Evolutionary conservation across 2,888 invertebrate species (phyloP).

Genomic region (Dichetophora obliterata): DNA sequence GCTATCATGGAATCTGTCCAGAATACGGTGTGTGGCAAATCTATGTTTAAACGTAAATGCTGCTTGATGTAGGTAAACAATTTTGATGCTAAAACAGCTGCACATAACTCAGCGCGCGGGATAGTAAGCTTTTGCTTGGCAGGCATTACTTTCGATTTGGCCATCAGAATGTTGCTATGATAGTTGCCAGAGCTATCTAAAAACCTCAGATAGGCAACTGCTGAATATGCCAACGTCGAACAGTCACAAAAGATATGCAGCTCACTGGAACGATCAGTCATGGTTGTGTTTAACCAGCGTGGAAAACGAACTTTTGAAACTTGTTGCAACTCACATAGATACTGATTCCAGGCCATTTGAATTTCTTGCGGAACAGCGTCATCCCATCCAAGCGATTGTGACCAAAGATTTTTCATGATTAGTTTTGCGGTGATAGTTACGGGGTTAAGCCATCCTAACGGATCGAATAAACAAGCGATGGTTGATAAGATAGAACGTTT

Average conservation of each 20-base stretch:
- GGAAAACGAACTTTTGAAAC: no score
- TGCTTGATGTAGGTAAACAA: slow-evolving; percentile 5
- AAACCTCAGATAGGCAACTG: slow-evolving; percentile 28
- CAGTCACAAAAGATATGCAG: no score
- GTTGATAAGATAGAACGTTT: no score
- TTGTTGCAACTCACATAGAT: no score
- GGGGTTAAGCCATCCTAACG: slow-evolving; percentile 41
- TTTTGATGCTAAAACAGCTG: slow-evolving; percentile 23
- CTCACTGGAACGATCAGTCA: no score
- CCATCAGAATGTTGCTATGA: slow-evolving; percentile 22
- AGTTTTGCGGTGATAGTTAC: slow-evolving; percentile 34
- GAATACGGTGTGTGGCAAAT: slow-evolving; percentile 1
- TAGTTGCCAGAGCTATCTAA: not conserved
- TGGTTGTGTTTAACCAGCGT: no score
- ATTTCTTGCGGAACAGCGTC: no score
- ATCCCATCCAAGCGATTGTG: not conserved
- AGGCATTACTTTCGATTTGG: slow-evolving; percentile 23
- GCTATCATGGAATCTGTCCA: slow-evolving; percentile 36
- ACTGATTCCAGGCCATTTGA: no score
- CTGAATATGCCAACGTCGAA: no score
- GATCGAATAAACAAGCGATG: no score
- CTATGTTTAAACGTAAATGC: not conserved
- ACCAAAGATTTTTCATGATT: slow-evolving; percentile 33
- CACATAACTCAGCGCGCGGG: slow-evolving; percentile 34
- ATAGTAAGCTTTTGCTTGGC: no score